Conservation (phyloP, 2,113 vertebrate species). For the Acrocephalus arundinaceus region DNA sequence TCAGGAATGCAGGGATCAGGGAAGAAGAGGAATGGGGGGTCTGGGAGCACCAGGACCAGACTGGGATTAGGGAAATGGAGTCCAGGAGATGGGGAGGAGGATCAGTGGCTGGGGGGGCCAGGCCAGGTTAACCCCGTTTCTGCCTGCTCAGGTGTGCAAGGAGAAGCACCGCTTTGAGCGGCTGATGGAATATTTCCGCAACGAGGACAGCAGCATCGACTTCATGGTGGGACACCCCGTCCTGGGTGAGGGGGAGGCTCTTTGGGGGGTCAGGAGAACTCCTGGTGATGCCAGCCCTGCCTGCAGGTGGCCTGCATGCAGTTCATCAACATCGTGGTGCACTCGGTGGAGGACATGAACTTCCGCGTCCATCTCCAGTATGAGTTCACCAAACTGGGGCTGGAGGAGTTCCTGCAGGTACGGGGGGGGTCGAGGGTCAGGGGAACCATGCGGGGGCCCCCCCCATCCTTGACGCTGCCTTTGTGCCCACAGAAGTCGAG, state of each 20-base stretch:
- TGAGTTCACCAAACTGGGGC: constrained; percentile 94
- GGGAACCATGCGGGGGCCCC: accelerated
- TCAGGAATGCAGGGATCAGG: too few species aligned
- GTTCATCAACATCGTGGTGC: constrained; percentile 98
- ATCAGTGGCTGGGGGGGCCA: not conserved
- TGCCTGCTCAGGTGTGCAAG: constrained; percentile 85
- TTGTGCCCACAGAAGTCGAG: constrained; percentile 83
- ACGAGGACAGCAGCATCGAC: constrained; percentile 96
- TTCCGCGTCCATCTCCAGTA: constrained; percentile 96
- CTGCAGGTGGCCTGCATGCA: constrained; percentile 97
- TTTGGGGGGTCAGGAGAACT: too few species aligned
- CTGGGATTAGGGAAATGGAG: not conserved
- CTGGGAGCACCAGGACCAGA: too few species aligned
- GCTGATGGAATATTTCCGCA: constrained; percentile 95
- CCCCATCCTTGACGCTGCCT: not conserved
- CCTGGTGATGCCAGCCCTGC: not conserved
- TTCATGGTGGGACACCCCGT: constrained; percentile 83
- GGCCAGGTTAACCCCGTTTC: accelerated
- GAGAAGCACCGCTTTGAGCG: constrained; percentile 96
- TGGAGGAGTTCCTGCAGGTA: constrained; percentile 95
- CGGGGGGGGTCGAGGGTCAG: accelerated
- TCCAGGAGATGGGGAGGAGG: not conserved
- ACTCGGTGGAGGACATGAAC: constrained; percentile 99
- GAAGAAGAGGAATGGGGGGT: too few species aligned
- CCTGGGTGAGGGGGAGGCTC: not conserved